Percentiles rank a stretch among this genome's conserved stretches.
Conservation (phyloP, 1,140 invertebrate species). For the Arion vulgaris region DNA sequence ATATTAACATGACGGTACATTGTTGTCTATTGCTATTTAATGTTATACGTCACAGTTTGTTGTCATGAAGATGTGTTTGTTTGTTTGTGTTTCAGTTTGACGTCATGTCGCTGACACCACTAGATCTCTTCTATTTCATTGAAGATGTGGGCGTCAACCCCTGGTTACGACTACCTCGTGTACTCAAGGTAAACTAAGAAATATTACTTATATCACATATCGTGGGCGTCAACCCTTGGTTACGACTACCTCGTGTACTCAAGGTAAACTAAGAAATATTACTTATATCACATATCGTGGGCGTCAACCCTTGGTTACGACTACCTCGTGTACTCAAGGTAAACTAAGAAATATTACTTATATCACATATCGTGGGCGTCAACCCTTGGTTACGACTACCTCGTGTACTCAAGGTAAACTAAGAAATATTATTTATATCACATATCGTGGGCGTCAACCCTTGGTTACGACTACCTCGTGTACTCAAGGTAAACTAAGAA, state of each 20-base stretch:
- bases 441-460: no score
- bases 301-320: slow-evolving; percentile 80
- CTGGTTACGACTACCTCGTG: slow-evolving; percentile 83
- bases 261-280: slow-evolving; percentile 77
- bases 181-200: slow-evolving; percentile 81
- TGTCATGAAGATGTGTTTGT: no score
- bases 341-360: slow-evolving; percentile 15
- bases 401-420: slow-evolving; percentile 83
- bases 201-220: no score
- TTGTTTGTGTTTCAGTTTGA: slow-evolving; percentile 87
- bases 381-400: slow-evolving; percentile 84
- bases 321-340: slow-evolving; percentile 88
- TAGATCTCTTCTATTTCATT: slow-evolving; percentile 86
- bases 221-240: slow-evolving; percentile 77
- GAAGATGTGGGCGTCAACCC: slow-evolving; percentile 78
- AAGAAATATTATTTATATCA: no score
- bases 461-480: slow-evolving; percentile 83
- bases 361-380: slow-evolving; percentile 70
- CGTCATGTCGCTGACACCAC: slow-evolving; percentile 83
- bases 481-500: slow-evolving; percentile 83
- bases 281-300: slow-evolving; percentile 57
- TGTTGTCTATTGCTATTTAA: no score
- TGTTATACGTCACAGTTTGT: no score
- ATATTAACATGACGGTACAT: no score
- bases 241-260: slow-evolving; percentile 85